Evolutionary conservation across 2,888 invertebrate species (phyloP), one percentile per base, ranked within the genome.

Genomic region (Isotomurus palustris): DNA sequence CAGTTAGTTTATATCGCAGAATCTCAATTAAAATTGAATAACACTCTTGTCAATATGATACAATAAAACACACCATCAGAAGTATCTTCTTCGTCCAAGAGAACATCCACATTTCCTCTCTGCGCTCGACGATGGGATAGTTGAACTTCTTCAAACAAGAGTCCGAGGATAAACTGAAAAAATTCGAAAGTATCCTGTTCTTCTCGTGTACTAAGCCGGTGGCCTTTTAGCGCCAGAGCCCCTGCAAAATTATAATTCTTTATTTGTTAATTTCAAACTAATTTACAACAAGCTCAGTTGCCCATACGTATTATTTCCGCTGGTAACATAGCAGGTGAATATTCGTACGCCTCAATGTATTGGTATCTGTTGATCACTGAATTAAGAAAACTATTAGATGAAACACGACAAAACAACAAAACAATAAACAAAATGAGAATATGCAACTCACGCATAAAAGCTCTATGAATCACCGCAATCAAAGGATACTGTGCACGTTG

Each of bases 101-200:
- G 40, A 29, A 21, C 22, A 2, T 27, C 47, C 48, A 63, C 17
- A 1, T 54, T 50, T 1, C 63, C 63, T 5, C 21, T 35, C 47
- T 60, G 54, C 27, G 28, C 52, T 12, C 56, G 44, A 4, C 57
- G 49, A 28, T 53, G n/a, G 1, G 60, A 58, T 12, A 32, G 73
- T 17, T 72, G 72, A 35, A 76, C 71, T 76, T 96, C 95, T 73
- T 92, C 90, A 73, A 93, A 92, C 48, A 95, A 78, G 14, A 93
- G 91, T n/a, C 88, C 84, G 8, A 93, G 79, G 70, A 96, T 78
- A 8, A 92, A 87, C 75, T 92, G 91, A 71, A 95, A 84, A 51
- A 96, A 76, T 76, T 96, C 95, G 74, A 94, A 94, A 1, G 93
- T 90, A 77, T 96, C 96, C 76, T 94, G 88, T 77, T 95, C 91